phyloP scores from a whole-genome alignment of 2,797 vertebrate genomes.

The Geotrypetes seraphini region DNA sequence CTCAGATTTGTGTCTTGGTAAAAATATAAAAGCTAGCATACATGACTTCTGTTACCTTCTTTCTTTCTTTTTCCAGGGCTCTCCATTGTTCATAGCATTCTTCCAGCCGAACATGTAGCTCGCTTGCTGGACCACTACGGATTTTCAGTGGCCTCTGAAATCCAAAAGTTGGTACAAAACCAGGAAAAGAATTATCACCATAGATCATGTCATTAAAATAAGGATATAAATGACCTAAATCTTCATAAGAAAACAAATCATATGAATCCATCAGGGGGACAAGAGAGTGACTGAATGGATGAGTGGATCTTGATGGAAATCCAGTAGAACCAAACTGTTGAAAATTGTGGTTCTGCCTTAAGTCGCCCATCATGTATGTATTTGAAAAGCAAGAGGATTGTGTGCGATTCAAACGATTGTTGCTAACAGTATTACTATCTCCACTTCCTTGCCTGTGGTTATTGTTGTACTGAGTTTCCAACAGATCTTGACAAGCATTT shows the following conservation, averaged over 20 bases:
- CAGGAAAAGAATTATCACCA: slow-evolving; percentile 44
- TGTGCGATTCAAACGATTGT: slow-evolving; percentile 25
- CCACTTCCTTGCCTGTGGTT: slow-evolving; percentile 42
- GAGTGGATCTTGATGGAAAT: slow-evolving; percentile 42
- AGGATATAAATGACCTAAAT: slow-evolving; percentile 53
- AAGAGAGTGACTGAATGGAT: slow-evolving; percentile 29
- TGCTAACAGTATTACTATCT: slow-evolving; percentile 22
- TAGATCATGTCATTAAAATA: slow-evolving; percentile 44
- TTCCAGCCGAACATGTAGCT: slow-evolving; percentile 68
- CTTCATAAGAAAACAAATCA: slow-evolving; percentile 41
- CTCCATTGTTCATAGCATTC: slow-evolving; percentile 80
- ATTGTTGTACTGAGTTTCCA: slow-evolving; percentile 38
- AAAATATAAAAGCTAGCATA: no score
- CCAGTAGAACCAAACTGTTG: slow-evolving; percentile 35
- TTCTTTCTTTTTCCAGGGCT: slow-evolving; percentile 79
- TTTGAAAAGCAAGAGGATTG: slow-evolving; percentile 47
- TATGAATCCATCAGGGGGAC: slow-evolving; percentile 45
- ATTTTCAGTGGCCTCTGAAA: slow-evolving; percentile 51
- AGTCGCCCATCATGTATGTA: slow-evolving; percentile 48
- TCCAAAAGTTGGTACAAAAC: slow-evolving; percentile 43
- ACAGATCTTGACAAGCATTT: slow-evolving; percentile 47
- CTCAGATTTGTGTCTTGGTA: no score
- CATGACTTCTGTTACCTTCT: slow-evolving; percentile 68
- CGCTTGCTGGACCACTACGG: slow-evolving; percentile 47
- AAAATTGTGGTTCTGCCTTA: slow-evolving; percentile 37